Percentiles rank a stretch among this genome's conserved stretches.
These are phyloP conservation scores for Iselma pallidipennis DNA, from an alignment of 2,888 invertebrate species.

Conservation along the genomic window DNA sequence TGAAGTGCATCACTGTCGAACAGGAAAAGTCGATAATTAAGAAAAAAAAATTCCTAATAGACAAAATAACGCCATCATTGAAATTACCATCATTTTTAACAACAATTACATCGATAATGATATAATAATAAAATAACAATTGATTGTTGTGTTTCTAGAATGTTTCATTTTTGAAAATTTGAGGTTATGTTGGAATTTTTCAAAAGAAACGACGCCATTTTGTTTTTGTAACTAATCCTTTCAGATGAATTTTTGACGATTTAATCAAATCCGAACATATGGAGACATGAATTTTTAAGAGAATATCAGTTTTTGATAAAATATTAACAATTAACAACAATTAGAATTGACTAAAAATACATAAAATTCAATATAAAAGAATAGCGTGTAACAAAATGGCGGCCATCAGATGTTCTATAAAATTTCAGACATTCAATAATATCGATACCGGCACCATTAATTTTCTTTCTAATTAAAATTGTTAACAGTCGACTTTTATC, in stretches of 20 bases:
- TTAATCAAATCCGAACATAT: background rate
- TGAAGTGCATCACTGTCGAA: too few relatives aligned
- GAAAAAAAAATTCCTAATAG: background rate
- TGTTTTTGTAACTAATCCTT: background rate
- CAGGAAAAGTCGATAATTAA: background rate
- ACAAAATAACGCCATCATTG: too few relatives aligned
- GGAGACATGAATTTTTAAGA: background rate
- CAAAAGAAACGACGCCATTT: background rate
- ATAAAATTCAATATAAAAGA: background rate
- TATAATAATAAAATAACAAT: too few relatives aligned
- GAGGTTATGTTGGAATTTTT: background rate
- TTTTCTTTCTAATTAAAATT: too few relatives aligned
- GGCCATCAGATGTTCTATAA: background rate
- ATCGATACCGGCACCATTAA: background rate
- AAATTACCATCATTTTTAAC: too few relatives aligned
- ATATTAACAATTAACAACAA: background rate
- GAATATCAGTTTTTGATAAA: background rate
- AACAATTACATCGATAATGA: too few relatives aligned
- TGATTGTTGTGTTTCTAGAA: too few relatives aligned
- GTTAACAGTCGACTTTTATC: too few relatives aligned
- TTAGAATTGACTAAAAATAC: background rate
- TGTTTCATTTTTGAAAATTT: background rate
- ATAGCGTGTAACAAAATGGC: background rate
- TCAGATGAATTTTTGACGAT: background rate
- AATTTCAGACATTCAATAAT: background rate